A percentile compares a stretch with the other conserved stretches of the same genome.
Evolutionary conservation across 2,888 invertebrate species (phyloP).

Genomic region (Brenthis hecate): DNA sequence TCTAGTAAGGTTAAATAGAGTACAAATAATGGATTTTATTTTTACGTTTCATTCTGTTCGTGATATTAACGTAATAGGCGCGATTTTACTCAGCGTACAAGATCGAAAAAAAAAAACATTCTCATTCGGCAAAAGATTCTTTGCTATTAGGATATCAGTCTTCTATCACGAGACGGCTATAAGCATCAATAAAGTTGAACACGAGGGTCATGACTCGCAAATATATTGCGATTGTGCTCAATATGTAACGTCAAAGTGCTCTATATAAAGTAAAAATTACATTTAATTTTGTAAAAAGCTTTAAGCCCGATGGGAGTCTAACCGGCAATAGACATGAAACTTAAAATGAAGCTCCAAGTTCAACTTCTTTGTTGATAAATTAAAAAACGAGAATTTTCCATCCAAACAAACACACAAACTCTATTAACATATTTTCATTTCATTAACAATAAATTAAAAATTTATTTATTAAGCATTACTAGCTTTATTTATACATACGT

Average conservation of each 20-base stretch:
- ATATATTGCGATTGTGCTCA: conserved; percentile 14
- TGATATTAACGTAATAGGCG: conserved; percentile 38
- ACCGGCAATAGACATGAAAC: no score
- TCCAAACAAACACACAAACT: no score
- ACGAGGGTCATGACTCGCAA: conserved; percentile 23
- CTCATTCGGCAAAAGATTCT: conserved; percentile 26
- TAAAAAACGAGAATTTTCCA: no score
- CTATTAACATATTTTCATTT: no score
- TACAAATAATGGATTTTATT: conserved; percentile 31
- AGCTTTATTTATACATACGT: no score
- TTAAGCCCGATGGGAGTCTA: no score
- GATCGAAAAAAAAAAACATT: conserved; percentile 38
- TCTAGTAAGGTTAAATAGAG: background rate
- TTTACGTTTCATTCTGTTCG: conserved; percentile 35
- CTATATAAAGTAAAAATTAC: no score
- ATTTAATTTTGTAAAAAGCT: no score
- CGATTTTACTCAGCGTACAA: conserved; percentile 26
- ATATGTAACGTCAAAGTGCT: background rate
- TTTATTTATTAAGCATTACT: no score
- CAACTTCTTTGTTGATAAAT: no score
- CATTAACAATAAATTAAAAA: no score
- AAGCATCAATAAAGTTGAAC: conserved; percentile 31
- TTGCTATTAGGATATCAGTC: conserved; percentile 14
- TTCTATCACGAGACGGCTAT: conserved; percentile 22
- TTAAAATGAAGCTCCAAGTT: no score